phyloP scores from a whole-genome alignment of 2,797 vertebrate genomes.

The Pyrrhura leucotis region DNA sequence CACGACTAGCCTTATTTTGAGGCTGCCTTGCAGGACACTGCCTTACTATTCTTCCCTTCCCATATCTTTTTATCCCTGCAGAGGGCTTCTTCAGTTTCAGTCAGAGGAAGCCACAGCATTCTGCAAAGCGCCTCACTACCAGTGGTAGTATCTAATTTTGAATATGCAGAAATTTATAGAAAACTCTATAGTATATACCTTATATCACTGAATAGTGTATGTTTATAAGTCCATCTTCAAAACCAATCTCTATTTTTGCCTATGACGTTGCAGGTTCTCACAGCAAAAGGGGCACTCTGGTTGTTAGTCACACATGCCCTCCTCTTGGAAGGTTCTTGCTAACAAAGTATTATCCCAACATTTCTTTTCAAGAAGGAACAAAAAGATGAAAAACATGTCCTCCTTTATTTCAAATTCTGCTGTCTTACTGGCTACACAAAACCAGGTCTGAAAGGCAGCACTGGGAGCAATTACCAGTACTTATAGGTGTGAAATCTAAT shows the following conservation, averaged over 20 bases:
- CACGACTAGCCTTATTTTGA: not conserved
- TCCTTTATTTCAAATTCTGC: not conserved
- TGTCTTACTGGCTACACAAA: not conserved
- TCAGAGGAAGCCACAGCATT: not conserved
- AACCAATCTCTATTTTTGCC: not conserved
- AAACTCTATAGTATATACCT: not conserved
- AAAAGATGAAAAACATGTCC: not conserved
- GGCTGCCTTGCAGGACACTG: rapidly evolving
- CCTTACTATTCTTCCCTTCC: not conserved
- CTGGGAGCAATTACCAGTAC: not conserved
- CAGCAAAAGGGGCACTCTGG: not conserved
- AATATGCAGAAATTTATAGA: not conserved
- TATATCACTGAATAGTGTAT: not conserved
- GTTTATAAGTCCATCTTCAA: not conserved
- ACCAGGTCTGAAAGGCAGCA: not conserved
- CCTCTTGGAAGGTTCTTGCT: not conserved
- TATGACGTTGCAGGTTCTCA: not conserved
- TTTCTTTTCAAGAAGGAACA: not conserved
- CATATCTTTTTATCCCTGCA: not conserved
- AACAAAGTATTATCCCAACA: not conserved
- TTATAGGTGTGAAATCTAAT: not conserved
- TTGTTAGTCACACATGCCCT: not conserved
- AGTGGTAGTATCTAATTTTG: not conserved
- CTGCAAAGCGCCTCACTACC: not conserved
- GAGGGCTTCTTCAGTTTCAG: not conserved